Conservation (phyloP, 2,113 vertebrate genomes). For the Acinonyx jubatus region DNA sequence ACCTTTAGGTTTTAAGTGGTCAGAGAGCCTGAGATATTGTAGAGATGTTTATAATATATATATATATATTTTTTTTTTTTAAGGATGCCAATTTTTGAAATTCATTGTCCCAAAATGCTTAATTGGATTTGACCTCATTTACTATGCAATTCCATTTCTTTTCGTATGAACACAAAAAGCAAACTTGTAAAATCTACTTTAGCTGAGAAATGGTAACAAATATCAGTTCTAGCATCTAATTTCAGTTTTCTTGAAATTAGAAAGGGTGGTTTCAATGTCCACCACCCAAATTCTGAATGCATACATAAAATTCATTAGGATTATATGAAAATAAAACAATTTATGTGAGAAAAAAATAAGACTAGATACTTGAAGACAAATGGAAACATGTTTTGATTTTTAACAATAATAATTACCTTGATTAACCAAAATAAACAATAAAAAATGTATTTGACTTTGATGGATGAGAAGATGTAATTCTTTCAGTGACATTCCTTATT, state of each 20-base stretch:
- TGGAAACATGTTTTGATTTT: constrained; percentile 47
- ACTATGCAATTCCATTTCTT: neutral
- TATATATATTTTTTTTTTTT: neutral
- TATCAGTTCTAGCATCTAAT: neutral
- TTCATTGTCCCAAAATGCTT: neutral
- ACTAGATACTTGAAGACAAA: constrained; percentile 37
- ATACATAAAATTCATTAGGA: neutral
- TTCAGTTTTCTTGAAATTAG: neutral
- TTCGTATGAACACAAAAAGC: neutral
- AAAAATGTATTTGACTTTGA: constrained; percentile 47
- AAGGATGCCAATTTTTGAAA: neutral
- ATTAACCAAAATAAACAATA: constrained; percentile 52
- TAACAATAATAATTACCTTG: constrained; percentile 42
- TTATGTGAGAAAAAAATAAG: constrained; percentile 24
- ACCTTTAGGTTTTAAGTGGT: neutral
- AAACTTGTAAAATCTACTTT: neutral
- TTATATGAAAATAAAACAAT: neutral
- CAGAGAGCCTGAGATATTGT: neutral
- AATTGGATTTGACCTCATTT: neutral
- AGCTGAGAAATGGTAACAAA: neutral
- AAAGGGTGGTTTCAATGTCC: neutral
- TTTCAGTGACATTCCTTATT: neutral
- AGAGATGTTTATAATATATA: neutral
- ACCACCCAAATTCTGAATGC: neutral
- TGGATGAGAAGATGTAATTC: neutral